These are phyloP conservation scores for Iguana delicatissima DNA, from an alignment of 2,797 vertebrate genomes.

Conservation along the genomic window DNA sequence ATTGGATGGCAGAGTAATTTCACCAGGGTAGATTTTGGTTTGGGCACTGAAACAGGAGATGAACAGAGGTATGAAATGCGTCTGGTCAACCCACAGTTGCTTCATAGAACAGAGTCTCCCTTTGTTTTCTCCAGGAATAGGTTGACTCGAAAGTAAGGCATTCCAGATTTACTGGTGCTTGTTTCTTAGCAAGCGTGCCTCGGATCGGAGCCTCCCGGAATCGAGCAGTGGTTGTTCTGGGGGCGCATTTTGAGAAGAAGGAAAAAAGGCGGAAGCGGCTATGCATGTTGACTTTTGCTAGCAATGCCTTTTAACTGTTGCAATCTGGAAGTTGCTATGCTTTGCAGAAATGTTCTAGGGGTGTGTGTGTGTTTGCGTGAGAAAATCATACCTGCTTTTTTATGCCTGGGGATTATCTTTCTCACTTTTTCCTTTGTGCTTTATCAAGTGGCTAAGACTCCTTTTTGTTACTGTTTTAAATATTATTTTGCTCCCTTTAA, in stretches of 20 bases:
- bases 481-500: not conserved
- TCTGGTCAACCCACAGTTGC: not conserved
- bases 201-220: not conserved
- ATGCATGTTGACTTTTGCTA: not conserved
- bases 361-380: not conserved
- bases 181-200: not conserved
- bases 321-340: not conserved
- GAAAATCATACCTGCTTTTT: not conserved
- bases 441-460: not conserved
- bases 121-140: not conserved
- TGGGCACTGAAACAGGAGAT: no score
- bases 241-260: not conserved
- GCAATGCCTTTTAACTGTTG: not conserved
- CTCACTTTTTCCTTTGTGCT: not conserved
- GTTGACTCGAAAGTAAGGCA: not conserved
- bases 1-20: not conserved
- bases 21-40: not conserved
- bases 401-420: not conserved
- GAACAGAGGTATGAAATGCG: not conserved
- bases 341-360: not conserved
- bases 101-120: not conserved
- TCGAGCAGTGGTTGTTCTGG: fast-evolving
- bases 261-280: not conserved
- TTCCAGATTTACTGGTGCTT: not conserved
- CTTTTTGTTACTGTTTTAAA: not conserved